Percentiles rank a stretch among this genome's conserved stretches.
Conservation (phyloP, 1,140 invertebrate genomes). For the Liolophura sinensis region DNA sequence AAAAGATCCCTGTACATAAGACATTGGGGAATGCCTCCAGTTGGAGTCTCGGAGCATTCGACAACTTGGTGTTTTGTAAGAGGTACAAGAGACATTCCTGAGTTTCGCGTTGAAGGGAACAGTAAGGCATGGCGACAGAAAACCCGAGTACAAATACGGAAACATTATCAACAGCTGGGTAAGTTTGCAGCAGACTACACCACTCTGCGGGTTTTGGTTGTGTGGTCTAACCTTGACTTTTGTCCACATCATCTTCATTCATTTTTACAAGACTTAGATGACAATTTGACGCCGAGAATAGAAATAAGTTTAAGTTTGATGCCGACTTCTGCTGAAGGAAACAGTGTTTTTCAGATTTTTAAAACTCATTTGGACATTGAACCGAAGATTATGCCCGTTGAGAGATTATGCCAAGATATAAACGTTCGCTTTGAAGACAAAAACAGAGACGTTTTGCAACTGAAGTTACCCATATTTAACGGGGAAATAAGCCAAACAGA, state of each 20-base stretch:
- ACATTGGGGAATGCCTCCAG: slow-evolving; percentile 22
- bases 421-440: too few relatives aligned
- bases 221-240: slow-evolving; percentile 20
- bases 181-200: slow-evolving; percentile 30
- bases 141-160: slow-evolving; percentile 14
- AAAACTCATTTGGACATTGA: too few relatives aligned
- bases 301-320: too few relatives aligned
- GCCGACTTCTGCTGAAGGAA: too few relatives aligned
- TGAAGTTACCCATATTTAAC: too few relatives aligned
- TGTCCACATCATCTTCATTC: too few relatives aligned
- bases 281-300: too few relatives aligned
- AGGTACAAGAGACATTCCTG: slow-evolving; percentile 25
- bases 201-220: slow-evolving; percentile 18
- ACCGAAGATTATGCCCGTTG: too few relatives aligned
- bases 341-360: too few relatives aligned
- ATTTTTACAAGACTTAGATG: too few relatives aligned
- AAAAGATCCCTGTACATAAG: slow-evolving; percentile 21
- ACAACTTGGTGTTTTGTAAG: slow-evolving; percentile 33
- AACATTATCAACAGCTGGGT: slow-evolving; percentile 20
- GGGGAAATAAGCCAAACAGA: not conserved
- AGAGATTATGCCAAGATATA: too few relatives aligned
- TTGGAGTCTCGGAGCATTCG: slow-evolving; percentile 20
- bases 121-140: slow-evolving; percentile 20
- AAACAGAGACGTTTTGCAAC: too few relatives aligned
- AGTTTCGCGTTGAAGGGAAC: slow-evolving; percentile 14